Base-by-base conservation (phyloP, 2,113 vertebrate genomes). In the Salvelinus namaycush region DNA sequence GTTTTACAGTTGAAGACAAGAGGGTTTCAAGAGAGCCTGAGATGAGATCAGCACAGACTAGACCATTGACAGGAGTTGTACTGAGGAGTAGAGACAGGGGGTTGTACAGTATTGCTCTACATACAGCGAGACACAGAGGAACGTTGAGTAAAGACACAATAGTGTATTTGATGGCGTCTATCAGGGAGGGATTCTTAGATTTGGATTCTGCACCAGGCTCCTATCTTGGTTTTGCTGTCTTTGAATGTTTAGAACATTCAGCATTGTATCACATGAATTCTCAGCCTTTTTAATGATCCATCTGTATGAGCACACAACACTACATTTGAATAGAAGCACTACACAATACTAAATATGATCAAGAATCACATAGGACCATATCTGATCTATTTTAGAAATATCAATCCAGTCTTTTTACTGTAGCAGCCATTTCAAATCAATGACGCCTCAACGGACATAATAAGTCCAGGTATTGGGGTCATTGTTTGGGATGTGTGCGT, bases 1-100 rank as follows among this genome's bases (percentile, higher is more conserved):
- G 85, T 70, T 79, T 81, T 73, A 68, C 78, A 82, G 75, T 84
- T 76, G 13, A 70, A 83, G 73, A 85, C 70, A 85, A 59, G 49
- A 75, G 22, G 27, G 48, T 79, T 83, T 76, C 77, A 80, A 76
- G 39, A 68, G 62, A 26, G 76, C 81, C 78, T 72, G 49, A 75
- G 48, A 79, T 4, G 9, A 51, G 26, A 44, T 5, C 51, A 54
- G 73, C 29, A 83, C 81, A 74, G 29, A 68, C 77, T 69, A 31
- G 76, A 75, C 18, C 67, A 75, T 79, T 87, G 73, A 84, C 68
- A 73, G 34, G 68, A 79, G 75, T 76, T 59, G 54, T 29, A 57
- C 29, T 66, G 72, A 79, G 29, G 44, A 48, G 65, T 51, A 67
- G 48, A 76, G 6, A 80, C 70, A 81, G 77, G 77, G 49, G 44